Evolutionary conservation across 1,140 invertebrate species (phyloP).

Genomic region (Sinella curviseta): DNA sequence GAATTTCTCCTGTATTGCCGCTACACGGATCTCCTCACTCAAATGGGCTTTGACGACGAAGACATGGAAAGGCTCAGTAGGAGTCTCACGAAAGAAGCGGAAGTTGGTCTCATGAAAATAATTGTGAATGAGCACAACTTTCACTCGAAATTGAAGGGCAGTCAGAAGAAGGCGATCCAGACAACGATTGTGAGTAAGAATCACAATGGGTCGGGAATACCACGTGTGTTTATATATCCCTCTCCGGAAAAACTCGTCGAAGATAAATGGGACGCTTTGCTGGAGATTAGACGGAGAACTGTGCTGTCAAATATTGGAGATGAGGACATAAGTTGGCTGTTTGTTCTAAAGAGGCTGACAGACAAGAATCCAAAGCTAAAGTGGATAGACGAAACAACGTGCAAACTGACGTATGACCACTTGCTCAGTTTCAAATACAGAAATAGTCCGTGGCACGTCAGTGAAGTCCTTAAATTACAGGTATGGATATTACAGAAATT

Average conservation of each 20-base stretch:
- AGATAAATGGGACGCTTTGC: not conserved
- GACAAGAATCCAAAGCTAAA: not conserved
- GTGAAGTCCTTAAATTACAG: not conserved
- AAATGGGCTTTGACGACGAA: not conserved
- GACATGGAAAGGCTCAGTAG: not conserved
- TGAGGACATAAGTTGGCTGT: not conserved
- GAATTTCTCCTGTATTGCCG: not conserved
- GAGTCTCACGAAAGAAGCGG: not conserved
- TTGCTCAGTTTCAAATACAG: not conserved
- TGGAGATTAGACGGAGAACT: not conserved
- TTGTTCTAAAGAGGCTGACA: not conserved
- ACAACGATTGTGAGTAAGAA: not conserved
- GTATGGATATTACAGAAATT: not conserved
- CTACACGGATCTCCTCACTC: not conserved
- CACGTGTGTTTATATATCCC: not conserved
- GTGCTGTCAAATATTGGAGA: not conserved
- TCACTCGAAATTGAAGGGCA: not conserved
- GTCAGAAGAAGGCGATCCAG: not conserved
- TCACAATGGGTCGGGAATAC: not conserved
- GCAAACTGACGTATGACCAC: not conserved
- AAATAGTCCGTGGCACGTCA: not conserved
- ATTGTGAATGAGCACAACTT: not conserved
- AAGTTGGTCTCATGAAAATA: not conserved
- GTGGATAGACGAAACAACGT: not conserved
- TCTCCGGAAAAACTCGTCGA: not conserved